phyloP scores from a whole-genome alignment of 2,797 vertebrate genomes.

The Ataeniobius toweri region DNA sequence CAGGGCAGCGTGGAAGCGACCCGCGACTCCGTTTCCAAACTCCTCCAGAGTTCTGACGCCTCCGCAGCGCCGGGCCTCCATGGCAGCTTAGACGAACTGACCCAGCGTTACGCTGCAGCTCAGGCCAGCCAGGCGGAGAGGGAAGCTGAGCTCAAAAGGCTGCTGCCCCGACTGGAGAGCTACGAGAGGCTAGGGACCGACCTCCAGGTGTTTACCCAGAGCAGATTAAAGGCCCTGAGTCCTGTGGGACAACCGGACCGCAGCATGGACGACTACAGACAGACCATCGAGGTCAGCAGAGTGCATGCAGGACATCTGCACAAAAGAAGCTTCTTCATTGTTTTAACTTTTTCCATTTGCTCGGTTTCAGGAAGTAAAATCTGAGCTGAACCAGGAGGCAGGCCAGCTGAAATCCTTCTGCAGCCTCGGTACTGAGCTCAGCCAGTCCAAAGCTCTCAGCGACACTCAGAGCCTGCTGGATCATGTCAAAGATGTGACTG shows the following conservation, averaged over 20 bases:
- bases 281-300: conserved; percentile 87
- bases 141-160: conserved; percentile 85
- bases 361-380: conserved; percentile 85
- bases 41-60: conserved; percentile 86
- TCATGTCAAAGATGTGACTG: conserved; percentile 83
- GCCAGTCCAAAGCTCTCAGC: conserved; percentile 77
- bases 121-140: conserved; percentile 83
- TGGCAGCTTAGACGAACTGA: conserved; percentile 82
- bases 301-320: neutral
- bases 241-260: conserved; percentile 88
- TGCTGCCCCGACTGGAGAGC: conserved; percentile 88
- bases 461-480: conserved; percentile 82
- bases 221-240: conserved; percentile 81
- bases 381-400: conserved; percentile 88
- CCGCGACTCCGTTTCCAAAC: conserved; percentile 86
- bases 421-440: conserved; percentile 82
- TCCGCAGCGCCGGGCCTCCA: conserved; percentile 84
- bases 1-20: conserved; percentile 93
- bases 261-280: conserved; percentile 88
- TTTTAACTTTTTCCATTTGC: neutral
- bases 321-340: neutral
- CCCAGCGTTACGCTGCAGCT: conserved; percentile 80
- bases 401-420: conserved; percentile 86
- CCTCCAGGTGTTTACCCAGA: conserved; percentile 86
- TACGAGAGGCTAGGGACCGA: conserved; percentile 88